phyloP scores from a whole-genome alignment of 2,888 invertebrate genomes.

The Netelia fuscicornis region DNA sequence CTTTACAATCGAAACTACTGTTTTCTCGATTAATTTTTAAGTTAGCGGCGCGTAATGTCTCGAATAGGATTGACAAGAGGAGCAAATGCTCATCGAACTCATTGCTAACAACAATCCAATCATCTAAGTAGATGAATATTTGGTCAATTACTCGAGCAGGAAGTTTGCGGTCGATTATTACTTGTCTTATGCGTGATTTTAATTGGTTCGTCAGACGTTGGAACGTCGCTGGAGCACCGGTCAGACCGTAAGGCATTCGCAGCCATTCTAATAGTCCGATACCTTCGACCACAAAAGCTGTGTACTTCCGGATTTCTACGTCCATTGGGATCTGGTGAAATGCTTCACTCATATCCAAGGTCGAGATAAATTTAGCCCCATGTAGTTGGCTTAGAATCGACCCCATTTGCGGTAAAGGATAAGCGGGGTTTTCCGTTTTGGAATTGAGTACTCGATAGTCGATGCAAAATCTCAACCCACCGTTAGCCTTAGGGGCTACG shows the following conservation, averaged over 20 bases:
- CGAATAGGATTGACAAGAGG: conserved; percentile 32
- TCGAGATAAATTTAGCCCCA: conserved; percentile 54
- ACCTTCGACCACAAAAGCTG: conserved; percentile 50
- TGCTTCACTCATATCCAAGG: conserved; percentile 47
- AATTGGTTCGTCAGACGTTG: conserved; percentile 55
- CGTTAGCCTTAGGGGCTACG: conserved; percentile 45
- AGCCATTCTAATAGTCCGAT: conserved; percentile 45
- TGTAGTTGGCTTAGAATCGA: conserved; percentile 54
- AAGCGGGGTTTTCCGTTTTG: conserved; percentile 54
- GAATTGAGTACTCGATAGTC: conserved; percentile 44
- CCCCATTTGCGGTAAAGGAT: conserved; percentile 58
- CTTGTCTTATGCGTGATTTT: conserved; percentile 8
- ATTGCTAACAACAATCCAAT: conserved; percentile 62
- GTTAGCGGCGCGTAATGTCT: conserved; percentile 25
- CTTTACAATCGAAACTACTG: conserved; percentile 45
- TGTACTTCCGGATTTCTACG: conserved; percentile 42
- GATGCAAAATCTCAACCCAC: conserved; percentile 51
- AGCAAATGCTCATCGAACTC: conserved; percentile 45
- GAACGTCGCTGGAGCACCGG: conserved; percentile 56
- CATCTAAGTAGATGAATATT: conserved; percentile 57
- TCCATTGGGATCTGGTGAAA: conserved; percentile 58
- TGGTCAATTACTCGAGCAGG: conserved; percentile 43
- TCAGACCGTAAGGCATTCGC: conserved; percentile 61
- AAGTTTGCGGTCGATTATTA: conserved; percentile 43
- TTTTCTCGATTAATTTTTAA: conserved; percentile 46